Base-by-base conservation (phyloP, 2,113 vertebrate genomes). In the Alethe diademata region DNA sequence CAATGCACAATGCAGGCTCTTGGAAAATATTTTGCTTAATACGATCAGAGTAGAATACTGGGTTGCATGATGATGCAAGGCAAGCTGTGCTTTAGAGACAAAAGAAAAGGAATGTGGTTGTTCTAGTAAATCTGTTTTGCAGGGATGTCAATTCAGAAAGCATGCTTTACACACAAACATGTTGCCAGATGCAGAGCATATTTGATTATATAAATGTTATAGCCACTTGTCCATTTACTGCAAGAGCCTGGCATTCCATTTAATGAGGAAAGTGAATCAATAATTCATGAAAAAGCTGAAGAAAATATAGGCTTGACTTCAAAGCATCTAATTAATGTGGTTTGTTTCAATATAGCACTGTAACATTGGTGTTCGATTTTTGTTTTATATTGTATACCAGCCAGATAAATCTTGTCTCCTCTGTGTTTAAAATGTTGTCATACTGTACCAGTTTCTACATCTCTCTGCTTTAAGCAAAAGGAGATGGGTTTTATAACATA, bases 381-480 rank as follows among this genome's bases (percentile, higher is more conserved):
- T 97, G 89, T 93, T 95, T 95, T 94, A 78, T 93, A 83, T 62
- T 93, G 76, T 90, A 89, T 69, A 88, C 36, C 51, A 88, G 88
- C 69, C 84, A 86, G 93, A 96, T 86, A 91, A 94, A 96, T 89
- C 81, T 85, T 29, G 90, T 97, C 91, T 96, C 58, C 74, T 97
- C 90, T 83, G 88, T 98, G 95, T 96, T 96, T 71, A 93, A 96
- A 95, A 92, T 74, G 96, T 97, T 97, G 93, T 94, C 94, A 78
- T 95, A 86, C 65, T 96, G 93, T 97, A 96, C 87, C 89, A 93
- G 92, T 96, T 97, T 92, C 88, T 95, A 83, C 88, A 85, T 88
- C 94, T 83, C 92, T 87, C 60, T 83, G 61, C 95, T 96, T 94
- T 76, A 94, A 96, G 88, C 93, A 95, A 95, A 94, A 93, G 65